These are phyloP conservation scores for Lepidurus couesii DNA, from an alignment of 1,140 invertebrate genomes.

Conservation along the genomic window DNA sequence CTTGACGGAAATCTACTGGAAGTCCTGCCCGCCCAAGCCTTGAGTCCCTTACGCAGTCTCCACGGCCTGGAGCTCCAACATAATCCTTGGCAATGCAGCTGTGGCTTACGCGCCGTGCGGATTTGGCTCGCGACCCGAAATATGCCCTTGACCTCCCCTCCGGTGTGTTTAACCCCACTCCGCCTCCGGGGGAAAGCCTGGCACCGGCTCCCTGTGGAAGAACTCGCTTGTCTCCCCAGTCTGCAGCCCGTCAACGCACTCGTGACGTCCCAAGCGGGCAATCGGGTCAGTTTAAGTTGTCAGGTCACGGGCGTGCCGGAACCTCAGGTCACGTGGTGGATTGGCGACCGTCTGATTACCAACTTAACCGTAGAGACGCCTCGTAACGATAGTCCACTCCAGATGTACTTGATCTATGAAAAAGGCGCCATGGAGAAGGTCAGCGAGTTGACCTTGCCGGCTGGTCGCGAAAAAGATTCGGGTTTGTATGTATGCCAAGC, in stretches of 20 bases:
- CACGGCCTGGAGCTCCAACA: conserved; percentile 65
- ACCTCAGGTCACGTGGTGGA: conserved; percentile 55
- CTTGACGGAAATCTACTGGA: conserved; percentile 66
- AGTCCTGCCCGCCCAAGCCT: conserved; percentile 54
- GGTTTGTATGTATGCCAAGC: conserved; percentile 32
- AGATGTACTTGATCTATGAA: conserved; percentile 25
- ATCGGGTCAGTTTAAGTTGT: conserved; percentile 67
- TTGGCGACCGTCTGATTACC: conserved; percentile 48
- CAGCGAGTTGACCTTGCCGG: conserved; percentile 29
- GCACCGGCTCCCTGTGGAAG: conserved; percentile 67
- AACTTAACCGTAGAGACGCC: conserved; percentile 30
- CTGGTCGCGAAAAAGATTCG: conserved; percentile 28
- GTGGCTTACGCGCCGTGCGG: conserved; percentile 61
- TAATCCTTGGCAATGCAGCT: conserved; percentile 78
- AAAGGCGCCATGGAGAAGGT: conserved; percentile 24
- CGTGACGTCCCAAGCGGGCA: conserved; percentile 52
- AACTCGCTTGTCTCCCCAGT: conserved; percentile 67
- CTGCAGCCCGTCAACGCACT: conserved; percentile 38
- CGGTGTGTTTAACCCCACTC: conserved; percentile 58
- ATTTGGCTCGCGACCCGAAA: conserved; percentile 72
- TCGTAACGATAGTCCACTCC: not conserved
- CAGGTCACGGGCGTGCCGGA: conserved; percentile 61
- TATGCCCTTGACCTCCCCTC: conserved; percentile 62
- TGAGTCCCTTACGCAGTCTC: conserved; percentile 60
- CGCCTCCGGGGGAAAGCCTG: conserved; percentile 59